These are phyloP conservation scores for Heloderma charlesbogerti DNA, from an alignment of 2,113 vertebrate species.

Conservation along the genomic window DNA sequence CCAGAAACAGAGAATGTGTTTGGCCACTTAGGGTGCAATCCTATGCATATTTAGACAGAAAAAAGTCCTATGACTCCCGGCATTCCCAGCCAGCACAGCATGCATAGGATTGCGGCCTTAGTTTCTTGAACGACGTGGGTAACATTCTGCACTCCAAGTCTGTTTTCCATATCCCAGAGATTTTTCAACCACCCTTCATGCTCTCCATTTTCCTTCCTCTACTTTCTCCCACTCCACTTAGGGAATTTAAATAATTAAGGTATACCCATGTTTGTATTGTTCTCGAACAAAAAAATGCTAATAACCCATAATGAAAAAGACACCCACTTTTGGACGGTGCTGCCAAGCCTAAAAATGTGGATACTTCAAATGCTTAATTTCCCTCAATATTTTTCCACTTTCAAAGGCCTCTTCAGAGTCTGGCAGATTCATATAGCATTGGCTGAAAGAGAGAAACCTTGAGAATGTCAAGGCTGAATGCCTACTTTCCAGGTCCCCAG, in stretches of 20 bases:
- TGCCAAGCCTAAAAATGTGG: neutral
- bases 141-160: neutral
- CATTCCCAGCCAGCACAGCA: too few relatives aligned
- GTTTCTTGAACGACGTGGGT: too few relatives aligned
- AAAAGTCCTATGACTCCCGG: too few relatives aligned
- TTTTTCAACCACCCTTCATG: neutral
- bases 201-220: too few relatives aligned
- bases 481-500: neutral
- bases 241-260: neutral
- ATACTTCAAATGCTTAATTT: neutral
- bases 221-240: neutral
- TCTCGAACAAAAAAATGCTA: neutral
- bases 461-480: neutral
- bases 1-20: neutral
- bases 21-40: too few relatives aligned
- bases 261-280: neutral
- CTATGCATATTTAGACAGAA: too few relatives aligned
- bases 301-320: neutral
- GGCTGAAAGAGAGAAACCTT: neutral
- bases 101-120: too few relatives aligned
- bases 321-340: neutral
- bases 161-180: too few relatives aligned
- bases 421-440: neutral
- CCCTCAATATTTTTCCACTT: neutral
- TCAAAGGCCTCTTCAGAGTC: neutral